phyloP scores from a whole-genome alignment of 2,888 invertebrate genomes.

The Strigamia transsilvanica region DNA sequence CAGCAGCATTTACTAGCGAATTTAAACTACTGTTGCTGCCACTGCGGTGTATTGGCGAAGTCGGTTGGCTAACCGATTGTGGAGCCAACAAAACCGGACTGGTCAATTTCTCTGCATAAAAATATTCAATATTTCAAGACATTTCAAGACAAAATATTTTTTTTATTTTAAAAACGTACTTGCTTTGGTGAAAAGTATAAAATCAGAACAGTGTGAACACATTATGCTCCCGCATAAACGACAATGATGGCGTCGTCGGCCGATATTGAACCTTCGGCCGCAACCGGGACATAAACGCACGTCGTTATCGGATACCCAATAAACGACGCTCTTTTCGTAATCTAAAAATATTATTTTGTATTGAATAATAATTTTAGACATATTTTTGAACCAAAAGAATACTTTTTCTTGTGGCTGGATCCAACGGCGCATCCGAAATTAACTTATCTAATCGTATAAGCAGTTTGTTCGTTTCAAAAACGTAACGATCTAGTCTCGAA shows the following conservation, averaged over 20 bases:
- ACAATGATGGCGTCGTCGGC: conserved; percentile 94
- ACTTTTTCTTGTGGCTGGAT: conserved; percentile 61
- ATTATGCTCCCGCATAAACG: conserved; percentile 91
- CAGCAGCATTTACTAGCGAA: conserved; percentile 64
- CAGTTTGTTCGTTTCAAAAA: conserved; percentile 94
- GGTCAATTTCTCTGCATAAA: conserved; percentile 68
- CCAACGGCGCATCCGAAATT: conserved; percentile 77
- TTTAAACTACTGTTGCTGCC: conserved; percentile 69
- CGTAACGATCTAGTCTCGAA: conserved; percentile 82
- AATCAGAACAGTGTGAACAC: conserved; percentile 90
- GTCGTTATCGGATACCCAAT: conserved; percentile 91
- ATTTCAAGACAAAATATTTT: conserved; percentile 33
- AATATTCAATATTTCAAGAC: not conserved
- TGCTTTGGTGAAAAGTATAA: conserved; percentile 80
- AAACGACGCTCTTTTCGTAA: conserved; percentile 76
- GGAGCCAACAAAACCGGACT: conserved; percentile 64
- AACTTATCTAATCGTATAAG: conserved; percentile 92
- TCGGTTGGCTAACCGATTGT: conserved; percentile 48
- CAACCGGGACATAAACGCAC: conserved; percentile 92
- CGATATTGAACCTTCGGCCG: conserved; percentile 84
- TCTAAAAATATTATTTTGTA: conserved; percentile 62
- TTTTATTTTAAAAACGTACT: conserved; percentile 60
- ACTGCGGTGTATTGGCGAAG: conserved; percentile 61
- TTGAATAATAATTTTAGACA: not conserved
- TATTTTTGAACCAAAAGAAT: not conserved